Percentiles rank a stretch among this genome's conserved stretches.
Conservation (phyloP, 2,888 invertebrate species). For the Gari tellinella region DNA sequence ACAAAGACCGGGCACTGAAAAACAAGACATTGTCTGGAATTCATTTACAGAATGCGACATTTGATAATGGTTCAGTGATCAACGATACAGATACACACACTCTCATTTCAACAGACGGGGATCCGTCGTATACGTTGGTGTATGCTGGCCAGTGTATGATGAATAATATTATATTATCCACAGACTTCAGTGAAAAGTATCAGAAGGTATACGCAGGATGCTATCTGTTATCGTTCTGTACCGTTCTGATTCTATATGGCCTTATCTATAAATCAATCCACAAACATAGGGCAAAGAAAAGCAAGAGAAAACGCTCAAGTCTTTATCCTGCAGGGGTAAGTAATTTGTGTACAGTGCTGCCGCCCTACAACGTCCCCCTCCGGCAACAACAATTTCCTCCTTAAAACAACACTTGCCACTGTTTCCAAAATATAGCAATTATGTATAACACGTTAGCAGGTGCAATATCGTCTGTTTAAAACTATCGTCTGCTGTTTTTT, state of each 20-base stretch:
- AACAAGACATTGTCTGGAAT: neutral
- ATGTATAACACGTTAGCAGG: too few species aligned
- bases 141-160: conserved; percentile 73
- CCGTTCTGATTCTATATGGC: conserved; percentile 81
- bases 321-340: conserved; percentile 66
- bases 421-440: too few species aligned
- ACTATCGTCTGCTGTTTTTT: too few species aligned
- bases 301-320: conserved; percentile 73
- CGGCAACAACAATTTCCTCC: too few species aligned
- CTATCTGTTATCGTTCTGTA: conserved; percentile 78
- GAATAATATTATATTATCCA: conserved; percentile 68
- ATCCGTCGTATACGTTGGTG: neutral
- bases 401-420: too few species aligned
- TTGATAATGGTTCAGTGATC: neutral
- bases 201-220: conserved; percentile 79
- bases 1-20: neutral
- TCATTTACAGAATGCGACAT: neutral
- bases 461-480: too few species aligned
- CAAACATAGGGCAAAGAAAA: conserved; percentile 65
- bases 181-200: conserved; percentile 70
- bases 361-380: too few species aligned
- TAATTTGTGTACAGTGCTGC: too few species aligned
- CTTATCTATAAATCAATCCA: conserved; percentile 79
- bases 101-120: neutral
- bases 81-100: neutral